These are phyloP conservation scores for Anagrus nilaparvatae DNA, from an alignment of 1,140 invertebrate species.

Conservation along the genomic window DNA sequence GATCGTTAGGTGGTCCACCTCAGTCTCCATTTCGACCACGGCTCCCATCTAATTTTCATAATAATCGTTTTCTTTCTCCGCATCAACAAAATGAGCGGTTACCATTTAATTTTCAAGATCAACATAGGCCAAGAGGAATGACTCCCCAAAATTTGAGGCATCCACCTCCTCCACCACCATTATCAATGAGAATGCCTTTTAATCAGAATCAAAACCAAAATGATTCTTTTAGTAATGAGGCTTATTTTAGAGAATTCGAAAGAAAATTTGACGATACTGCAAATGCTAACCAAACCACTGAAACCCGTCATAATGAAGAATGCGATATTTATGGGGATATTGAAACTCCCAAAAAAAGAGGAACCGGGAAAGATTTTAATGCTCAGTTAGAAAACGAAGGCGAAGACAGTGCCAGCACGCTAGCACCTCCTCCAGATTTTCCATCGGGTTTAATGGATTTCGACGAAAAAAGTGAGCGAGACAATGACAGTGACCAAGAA, in stretches of 20 bases:
- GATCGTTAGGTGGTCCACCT: too few species aligned
- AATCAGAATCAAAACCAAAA: too few species aligned
- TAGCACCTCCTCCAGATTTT: conserved; percentile 45
- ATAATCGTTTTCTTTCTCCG: conserved; percentile 21
- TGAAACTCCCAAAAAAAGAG: conserved; percentile 24
- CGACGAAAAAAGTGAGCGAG: conserved; percentile 36
- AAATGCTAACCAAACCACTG: conserved; percentile 7
- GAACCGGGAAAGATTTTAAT: conserved; percentile 20
- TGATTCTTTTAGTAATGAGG: too few species aligned
- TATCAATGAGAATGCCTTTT: conserved; percentile 8
- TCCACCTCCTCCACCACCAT: conserved; percentile 14
- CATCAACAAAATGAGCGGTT: conserved; percentile 21
- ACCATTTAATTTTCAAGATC: conserved; percentile 17
- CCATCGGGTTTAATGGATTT: conserved; percentile 41
- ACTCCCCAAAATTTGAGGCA: conserved; percentile 11
- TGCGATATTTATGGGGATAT: conserved; percentile 38
- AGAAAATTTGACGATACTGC: conserved; percentile 13
- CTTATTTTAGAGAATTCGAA: too few species aligned
- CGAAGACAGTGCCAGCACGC: conserved; percentile 18
- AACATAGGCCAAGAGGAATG: too few species aligned
- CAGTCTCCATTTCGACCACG: conserved; percentile 31
- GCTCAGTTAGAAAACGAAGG: conserved; percentile 17
- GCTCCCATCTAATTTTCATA: conserved; percentile 31
- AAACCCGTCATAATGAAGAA: conserved; percentile 29
- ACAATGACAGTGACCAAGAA: conserved; percentile 51